Evolutionary conservation across 2,797 vertebrate genomes (phyloP).

Genomic region (Sandelia bainsii): DNA sequence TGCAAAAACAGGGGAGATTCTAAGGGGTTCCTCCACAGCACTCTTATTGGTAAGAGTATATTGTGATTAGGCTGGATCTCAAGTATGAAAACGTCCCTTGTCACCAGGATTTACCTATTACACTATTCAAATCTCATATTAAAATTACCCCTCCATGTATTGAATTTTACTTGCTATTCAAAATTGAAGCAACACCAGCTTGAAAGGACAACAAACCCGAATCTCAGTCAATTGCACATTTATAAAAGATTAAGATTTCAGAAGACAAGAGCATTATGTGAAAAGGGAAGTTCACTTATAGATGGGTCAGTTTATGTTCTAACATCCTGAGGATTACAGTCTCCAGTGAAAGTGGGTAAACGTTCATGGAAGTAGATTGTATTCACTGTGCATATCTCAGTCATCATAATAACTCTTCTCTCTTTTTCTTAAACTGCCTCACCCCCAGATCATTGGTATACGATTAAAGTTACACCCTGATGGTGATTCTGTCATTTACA

Average conservation of each 20-base stretch:
- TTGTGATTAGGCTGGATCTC: too few relatives aligned
- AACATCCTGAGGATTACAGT: not conserved
- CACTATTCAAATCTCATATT: not conserved
- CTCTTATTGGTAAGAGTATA: too few relatives aligned
- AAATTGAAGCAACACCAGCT: not conserved
- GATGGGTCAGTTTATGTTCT: not conserved
- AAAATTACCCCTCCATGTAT: not conserved
- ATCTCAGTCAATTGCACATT: not conserved
- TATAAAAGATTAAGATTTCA: not conserved
- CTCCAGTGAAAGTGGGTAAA: not conserved
- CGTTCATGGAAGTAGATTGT: too few relatives aligned
- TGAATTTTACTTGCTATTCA: not conserved
- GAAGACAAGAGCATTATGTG: not conserved
- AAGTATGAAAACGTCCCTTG: too few relatives aligned
- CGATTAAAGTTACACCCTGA: not conserved
- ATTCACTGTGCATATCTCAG: not conserved
- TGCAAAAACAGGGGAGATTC: too few relatives aligned
- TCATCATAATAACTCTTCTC: too few relatives aligned
- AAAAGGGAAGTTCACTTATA: not conserved
- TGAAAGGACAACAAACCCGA: not conserved
- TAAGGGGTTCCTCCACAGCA: too few relatives aligned
- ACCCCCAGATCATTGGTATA: not conserved
- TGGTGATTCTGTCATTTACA: slow-evolving; percentile 1
- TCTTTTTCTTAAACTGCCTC: not conserved
- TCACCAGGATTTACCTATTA: not conserved